These are phyloP conservation scores for Lithophane semibrunnea DNA, from an alignment of 2,888 invertebrate species.

Conservation along the genomic window DNA sequence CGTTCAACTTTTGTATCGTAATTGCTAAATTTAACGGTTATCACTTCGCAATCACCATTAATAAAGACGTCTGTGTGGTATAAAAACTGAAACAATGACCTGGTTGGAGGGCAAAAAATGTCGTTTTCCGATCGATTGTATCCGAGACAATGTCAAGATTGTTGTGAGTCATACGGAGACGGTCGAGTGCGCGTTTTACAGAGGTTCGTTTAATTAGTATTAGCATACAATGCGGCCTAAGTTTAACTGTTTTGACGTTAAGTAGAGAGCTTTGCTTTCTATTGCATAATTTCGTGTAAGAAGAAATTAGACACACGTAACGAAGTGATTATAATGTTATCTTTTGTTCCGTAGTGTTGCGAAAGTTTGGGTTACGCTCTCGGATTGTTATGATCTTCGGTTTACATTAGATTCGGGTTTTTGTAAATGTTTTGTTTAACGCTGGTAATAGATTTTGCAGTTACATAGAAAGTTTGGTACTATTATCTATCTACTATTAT, in stretches of 20 bases:
- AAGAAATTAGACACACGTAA: conserved; percentile 60
- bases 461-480: conserved; percentile 20
- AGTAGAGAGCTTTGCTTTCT: conserved; percentile 66
- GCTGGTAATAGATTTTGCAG: conserved; percentile 9
- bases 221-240: conserved; percentile 70
- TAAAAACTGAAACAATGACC: conserved; percentile 72
- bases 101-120: conserved; percentile 66
- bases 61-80: conserved; percentile 59
- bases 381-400: conserved; percentile 49
- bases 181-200: conserved; percentile 53
- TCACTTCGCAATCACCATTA: conserved; percentile 55
- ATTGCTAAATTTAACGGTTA: conserved; percentile 61
- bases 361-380: conserved; percentile 54
- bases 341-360: conserved; percentile 61
- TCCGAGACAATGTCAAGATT: conserved; percentile 68
- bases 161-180: conserved; percentile 66
- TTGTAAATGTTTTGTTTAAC: conserved; percentile 40
- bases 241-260: conserved; percentile 55
- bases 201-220: conserved; percentile 66
- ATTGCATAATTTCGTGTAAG: conserved; percentile 60
- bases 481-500: neutral
- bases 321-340: conserved; percentile 58
- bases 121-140: conserved; percentile 68
- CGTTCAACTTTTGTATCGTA: conserved; percentile 48
- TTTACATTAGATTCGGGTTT: conserved; percentile 35